Base-by-base conservation (phyloP, 2,888 invertebrate species). In the Drosophila meridiana region DNA sequence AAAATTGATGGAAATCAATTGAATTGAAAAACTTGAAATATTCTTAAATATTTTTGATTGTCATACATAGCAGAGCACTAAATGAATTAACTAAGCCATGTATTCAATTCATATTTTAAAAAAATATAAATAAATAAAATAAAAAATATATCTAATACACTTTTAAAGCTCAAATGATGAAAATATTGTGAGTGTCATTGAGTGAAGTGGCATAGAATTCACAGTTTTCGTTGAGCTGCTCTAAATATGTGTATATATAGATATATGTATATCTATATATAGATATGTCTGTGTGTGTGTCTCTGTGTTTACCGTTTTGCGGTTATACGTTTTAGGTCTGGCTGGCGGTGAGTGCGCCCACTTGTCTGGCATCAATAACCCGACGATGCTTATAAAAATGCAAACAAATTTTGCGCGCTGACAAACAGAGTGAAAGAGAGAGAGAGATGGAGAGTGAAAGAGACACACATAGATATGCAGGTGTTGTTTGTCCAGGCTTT, bases 361-460 rank as follows among this genome's bases (percentile, higher is more conserved):
- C 69, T 73, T 77, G 79, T 75, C 76, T 76, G 80, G 82, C 86
- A 83, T 89, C 88, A 83, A 89, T 88, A 88, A 81, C 69, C 80
- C 78, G 79, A 75, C 74, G 76, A 74, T 83, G 85, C 83, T 87
- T 83, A 84, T 83, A 86, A 86, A 90, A 88, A 88, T 90, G 86
- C 90, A 88, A 87, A 85, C 88, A 88, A 87, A 85, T 78, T 81
- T 85, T 60, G 65, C 47, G 63, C 67, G 58, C 67, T 62, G 43
- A 66, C 13, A 67, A 38, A 70, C 14, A 60, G 8, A 65, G 9
- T 20, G 20, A 20, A 20, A 13, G 1, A 36, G 11, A 36, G 3
- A 11, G 11, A 40, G 14, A 40, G 14, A 14, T 5, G 2, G 14
- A 40, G 5, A 40, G 14, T 14, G 14, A 2, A 5, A 53, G 26